These are phyloP conservation scores for Holothuria leucospilota DNA, from an alignment of 53 echinoderm and acorn worm species.

Conservation along the genomic window DNA sequence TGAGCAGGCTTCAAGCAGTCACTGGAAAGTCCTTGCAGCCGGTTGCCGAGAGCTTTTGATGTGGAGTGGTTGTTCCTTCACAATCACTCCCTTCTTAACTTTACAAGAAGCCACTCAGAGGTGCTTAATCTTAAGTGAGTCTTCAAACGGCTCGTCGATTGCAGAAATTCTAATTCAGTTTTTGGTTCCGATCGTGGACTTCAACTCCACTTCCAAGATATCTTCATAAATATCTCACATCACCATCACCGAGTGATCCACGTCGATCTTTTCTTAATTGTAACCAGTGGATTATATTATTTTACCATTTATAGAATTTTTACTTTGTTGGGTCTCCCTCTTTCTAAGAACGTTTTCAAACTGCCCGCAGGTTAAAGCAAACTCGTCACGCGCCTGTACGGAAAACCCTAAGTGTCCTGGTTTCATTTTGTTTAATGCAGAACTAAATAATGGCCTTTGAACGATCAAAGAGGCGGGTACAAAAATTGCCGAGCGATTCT, in stretches of 20 bases:
- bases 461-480: slow-evolving; percentile 12
- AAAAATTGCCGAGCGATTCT: not conserved
- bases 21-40: slow-evolving; percentile 30
- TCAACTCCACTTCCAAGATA: not conserved
- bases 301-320: slow-evolving; percentile 34
- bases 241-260: too few species aligned
- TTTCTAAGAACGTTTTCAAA: slow-evolving; percentile 4
- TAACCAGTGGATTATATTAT: slow-evolving; percentile 28
- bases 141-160: slow-evolving; percentile 15
- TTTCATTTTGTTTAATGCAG: slow-evolving; percentile 4
- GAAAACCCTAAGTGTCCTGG: slow-evolving; percentile 13
- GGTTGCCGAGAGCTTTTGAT: slow-evolving; percentile 42
- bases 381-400: slow-evolving; percentile 20
- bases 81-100: slow-evolving; percentile 7
- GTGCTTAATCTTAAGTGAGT: slow-evolving; percentile 45
- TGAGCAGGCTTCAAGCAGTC: slow-evolving; percentile 30
- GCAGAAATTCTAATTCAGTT: too few species aligned
- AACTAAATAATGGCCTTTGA: slow-evolving; percentile 42
- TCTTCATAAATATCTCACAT: not conserved
- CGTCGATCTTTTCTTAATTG: not conserved
- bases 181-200: too few species aligned
- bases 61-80: slow-evolving; percentile 26
- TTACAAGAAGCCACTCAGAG: slow-evolving; percentile 31
- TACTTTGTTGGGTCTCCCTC: slow-evolving; percentile 23
- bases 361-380: slow-evolving; percentile 31